Conservation (phyloP, 2,888 invertebrate genomes). For the Polylopha cassiicola region DNA sequence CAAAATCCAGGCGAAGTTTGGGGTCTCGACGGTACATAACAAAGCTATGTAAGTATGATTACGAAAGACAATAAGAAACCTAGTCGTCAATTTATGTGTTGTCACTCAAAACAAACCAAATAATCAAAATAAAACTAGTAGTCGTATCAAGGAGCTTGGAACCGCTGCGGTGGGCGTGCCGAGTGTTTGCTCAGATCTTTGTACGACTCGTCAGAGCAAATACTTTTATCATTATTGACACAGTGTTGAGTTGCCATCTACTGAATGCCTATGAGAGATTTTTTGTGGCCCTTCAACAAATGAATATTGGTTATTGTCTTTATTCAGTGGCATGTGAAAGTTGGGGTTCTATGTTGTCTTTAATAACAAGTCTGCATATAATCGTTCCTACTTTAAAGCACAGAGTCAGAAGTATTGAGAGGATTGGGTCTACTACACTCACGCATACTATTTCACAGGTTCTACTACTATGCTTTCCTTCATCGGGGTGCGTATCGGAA, state of each 20-base stretch:
- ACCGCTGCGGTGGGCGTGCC: slow-evolving; percentile 53
- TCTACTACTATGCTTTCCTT: too few relatives aligned
- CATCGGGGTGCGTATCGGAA: too few relatives aligned
- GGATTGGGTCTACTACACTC: too few relatives aligned
- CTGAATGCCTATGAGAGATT: slow-evolving; percentile 52
- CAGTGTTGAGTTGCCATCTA: slow-evolving; percentile 64
- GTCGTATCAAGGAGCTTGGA: slow-evolving; percentile 45
- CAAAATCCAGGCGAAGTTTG: too few relatives aligned
- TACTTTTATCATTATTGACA: slow-evolving; percentile 73
- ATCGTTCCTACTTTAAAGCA: too few relatives aligned
- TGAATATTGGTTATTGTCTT: slow-evolving; percentile 50
- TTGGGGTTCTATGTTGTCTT: neutral
- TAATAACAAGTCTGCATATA: neutral
- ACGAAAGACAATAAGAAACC: too few relatives aligned
- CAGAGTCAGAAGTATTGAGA: too few relatives aligned
- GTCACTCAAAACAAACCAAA: slow-evolving; percentile 5
- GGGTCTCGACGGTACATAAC: too few relatives aligned
- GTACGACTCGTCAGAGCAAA: slow-evolving; percentile 65
- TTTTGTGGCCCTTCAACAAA: slow-evolving; percentile 45
- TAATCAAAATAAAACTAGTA: slow-evolving; percentile 36
- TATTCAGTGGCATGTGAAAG: slow-evolving; percentile 5
- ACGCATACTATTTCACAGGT: too few relatives aligned
- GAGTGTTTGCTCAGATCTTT: slow-evolving; percentile 69
- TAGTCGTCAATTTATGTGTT: neutral
- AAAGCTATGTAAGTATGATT: too few relatives aligned